Evolutionary conservation across 2,113 vertebrate genomes (phyloP), one percentile per base, ranked within the genome.

Genomic region (Heterocephalus glaber): DNA sequence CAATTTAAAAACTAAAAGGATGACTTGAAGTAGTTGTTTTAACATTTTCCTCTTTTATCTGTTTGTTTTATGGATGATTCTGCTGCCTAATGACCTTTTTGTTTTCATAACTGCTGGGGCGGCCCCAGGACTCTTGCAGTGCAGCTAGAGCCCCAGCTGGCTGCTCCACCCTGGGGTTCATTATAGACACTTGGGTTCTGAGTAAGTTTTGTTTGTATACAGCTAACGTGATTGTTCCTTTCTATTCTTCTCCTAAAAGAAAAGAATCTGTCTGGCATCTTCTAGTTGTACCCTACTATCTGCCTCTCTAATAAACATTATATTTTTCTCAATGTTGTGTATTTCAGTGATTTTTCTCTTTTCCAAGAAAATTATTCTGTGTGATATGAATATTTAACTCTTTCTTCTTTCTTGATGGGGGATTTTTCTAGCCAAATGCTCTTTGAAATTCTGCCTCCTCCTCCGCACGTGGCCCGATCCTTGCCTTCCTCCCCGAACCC

Each of bases 291-390:
- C 92, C 83, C 44, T 72, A 56, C 7, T 92, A 90, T 95, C 97
- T 63, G 95, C 98, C 97, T 97, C 97, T 98, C 97, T 98, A 98
- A 98, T 98, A 99, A 98, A 98, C 92, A 0, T 97, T 97, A 7
- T 97, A 94, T 98, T 98, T 96, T 98, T 98, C 98, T 98, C 98
- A 95, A 92, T 97, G 89, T 97, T 97, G 95, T 97, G 95, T 96
- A 97, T 94, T 95, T 92, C 95, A 81, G 68, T 97, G 97, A 95
- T 94, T 86, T 84, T 96, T 80, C 94, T 72, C 84, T 72, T 97
- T 85, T 63, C 82, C 56, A 7, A 96, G 95, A 95, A 70, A 84
- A 54, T 74, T 44, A 56, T 68, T 95, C 95, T 97, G 26, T 91
- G 88, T 94, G 5, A 74, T 86, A 10, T 30, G 35, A 82, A 12